phyloP scores from a whole-genome alignment of 2,113 vertebrate species.

The Seriola aureovittata region DNA sequence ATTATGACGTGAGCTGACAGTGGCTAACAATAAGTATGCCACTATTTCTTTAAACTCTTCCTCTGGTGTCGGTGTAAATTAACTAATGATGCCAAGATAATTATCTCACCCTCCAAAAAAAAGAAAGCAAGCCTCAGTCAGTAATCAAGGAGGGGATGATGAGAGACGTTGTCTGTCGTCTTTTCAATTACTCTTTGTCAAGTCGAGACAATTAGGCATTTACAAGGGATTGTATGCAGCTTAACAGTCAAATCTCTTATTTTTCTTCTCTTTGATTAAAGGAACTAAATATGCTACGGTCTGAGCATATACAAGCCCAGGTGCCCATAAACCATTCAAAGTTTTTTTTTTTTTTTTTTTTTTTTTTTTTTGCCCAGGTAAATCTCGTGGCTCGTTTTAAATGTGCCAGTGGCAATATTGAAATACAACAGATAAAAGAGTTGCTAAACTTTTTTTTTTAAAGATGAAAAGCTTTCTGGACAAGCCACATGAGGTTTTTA shows the following conservation, averaged over 20 bases:
- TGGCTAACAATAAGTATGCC: background rate
- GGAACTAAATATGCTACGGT: background rate
- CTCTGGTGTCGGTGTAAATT: slow-evolving; percentile 22
- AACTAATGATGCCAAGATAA: slow-evolving; percentile 12
- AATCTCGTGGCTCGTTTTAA: slow-evolving; percentile 19
- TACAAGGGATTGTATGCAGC: slow-evolving; percentile 14
- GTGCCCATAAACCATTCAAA: background rate
- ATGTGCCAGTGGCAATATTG: slow-evolving; percentile 41
- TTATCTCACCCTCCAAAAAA: slow-evolving; percentile 27
- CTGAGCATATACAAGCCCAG: background rate
- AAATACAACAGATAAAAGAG: slow-evolving; percentile 46
- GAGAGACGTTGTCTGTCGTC: slow-evolving; percentile 17
- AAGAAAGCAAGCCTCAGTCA: slow-evolving; percentile 32
- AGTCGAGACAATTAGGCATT: slow-evolving; percentile 23
- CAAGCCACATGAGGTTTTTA: slow-evolving; percentile 8
- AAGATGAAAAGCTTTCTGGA: slow-evolving; percentile 40
- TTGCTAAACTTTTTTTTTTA: slow-evolving; percentile 29
- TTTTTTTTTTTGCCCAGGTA: background rate
- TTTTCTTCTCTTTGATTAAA: background rate
- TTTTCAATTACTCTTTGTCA: slow-evolving; percentile 27
- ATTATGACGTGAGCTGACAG: slow-evolving; percentile 19
- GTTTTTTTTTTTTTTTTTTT: too few species aligned
- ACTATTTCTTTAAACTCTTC: slow-evolving; percentile 11
- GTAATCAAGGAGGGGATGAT: slow-evolving; percentile 19
- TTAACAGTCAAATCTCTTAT: background rate